phyloP scores from a whole-genome alignment of 2,888 invertebrate genomes.

The Bellardia pandia region DNA sequence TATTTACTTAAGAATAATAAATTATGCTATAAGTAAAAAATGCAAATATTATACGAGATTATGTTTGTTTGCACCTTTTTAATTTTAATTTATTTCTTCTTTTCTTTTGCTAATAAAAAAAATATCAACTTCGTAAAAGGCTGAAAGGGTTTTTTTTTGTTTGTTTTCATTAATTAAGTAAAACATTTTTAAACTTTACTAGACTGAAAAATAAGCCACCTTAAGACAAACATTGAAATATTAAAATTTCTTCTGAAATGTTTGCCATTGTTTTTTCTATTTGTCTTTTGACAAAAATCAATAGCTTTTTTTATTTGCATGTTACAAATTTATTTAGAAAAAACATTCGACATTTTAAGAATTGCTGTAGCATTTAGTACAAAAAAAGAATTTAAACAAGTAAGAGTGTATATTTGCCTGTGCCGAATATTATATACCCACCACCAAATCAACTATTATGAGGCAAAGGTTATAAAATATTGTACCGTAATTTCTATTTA shows the following conservation, averaged over 20 bases:
- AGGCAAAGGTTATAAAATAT: too few relatives aligned
- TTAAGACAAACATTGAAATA: neutral
- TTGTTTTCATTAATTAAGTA: neutral
- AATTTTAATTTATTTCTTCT: neutral
- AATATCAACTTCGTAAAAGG: neutral
- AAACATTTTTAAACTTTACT: neutral
- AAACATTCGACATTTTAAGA: neutral
- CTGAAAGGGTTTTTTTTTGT: neutral
- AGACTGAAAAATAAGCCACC: neutral
- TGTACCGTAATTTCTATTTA: too few relatives aligned
- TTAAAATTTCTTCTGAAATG: neutral
- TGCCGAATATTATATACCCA: too few relatives aligned
- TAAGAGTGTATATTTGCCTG: too few relatives aligned
- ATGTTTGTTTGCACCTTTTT: slow-evolving; percentile 6
- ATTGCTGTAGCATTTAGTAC: too few relatives aligned
- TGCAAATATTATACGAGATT: neutral
- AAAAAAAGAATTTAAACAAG: too few relatives aligned
- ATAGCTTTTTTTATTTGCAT: neutral
- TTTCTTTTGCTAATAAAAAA: neutral
- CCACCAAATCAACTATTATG: too few relatives aligned
- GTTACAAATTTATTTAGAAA: neutral
- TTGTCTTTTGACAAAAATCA: neutral
- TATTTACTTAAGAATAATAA: neutral
- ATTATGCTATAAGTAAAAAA: neutral
- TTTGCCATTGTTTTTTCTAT: neutral